phyloP scores from a whole-genome alignment of 2,113 vertebrate genomes.

The Dasyornis broadbenti region DNA sequence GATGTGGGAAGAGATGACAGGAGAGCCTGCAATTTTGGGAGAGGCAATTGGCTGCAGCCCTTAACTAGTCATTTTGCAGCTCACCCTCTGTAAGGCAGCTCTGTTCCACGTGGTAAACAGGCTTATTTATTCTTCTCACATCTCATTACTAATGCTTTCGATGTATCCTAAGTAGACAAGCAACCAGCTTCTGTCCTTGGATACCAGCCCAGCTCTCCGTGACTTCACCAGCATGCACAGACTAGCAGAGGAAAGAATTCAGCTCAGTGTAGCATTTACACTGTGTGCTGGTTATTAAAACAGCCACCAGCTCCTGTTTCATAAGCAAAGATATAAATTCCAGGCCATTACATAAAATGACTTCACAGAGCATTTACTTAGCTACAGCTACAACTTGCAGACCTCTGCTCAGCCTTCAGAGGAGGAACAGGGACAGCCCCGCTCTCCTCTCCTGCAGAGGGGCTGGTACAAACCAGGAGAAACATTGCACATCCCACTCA shows the following conservation, averaged over 20 bases:
- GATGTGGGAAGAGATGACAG: neutral
- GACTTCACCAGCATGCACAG: neutral
- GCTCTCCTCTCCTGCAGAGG: neutral
- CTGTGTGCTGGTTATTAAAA: neutral
- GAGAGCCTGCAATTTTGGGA: neutral
- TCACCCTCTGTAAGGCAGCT: neutral
- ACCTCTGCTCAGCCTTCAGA: neutral
- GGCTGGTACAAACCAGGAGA: neutral
- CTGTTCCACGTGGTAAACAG: neutral
- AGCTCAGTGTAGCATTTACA: neutral
- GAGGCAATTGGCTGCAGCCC: neutral
- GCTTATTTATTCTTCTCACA: neutral
- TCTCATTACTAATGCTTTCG: neutral
- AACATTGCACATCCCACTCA: neutral
- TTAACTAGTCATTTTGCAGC: neutral
- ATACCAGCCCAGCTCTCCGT: neutral
- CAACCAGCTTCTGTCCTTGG: neutral
- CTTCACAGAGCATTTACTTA: neutral
- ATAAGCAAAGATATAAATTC: neutral
- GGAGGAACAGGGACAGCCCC: neutral
- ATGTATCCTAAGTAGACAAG: neutral
- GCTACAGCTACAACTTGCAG: neutral
- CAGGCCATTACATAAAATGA: neutral
- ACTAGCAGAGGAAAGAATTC: neutral
- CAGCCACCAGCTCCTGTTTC: neutral